Conservation (phyloP, 2,888 invertebrate genomes). For the Polydrusus cervinus region DNA sequence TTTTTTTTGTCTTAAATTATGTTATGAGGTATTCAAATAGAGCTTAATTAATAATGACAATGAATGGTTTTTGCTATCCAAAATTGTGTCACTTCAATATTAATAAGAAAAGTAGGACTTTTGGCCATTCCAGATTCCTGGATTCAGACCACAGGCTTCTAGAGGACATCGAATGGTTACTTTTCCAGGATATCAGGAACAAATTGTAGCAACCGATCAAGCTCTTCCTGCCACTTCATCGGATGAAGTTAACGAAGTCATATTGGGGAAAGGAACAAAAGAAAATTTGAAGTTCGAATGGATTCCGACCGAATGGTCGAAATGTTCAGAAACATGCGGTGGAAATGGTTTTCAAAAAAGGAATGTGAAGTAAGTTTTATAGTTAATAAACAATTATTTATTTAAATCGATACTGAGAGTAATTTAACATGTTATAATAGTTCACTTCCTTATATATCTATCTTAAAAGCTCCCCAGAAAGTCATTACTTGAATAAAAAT, state of each 20-base stretch:
- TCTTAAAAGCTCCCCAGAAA: too few species aligned
- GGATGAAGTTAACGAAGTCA: conserved; percentile 68
- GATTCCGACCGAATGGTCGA: conserved; percentile 89
- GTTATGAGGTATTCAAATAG: too few species aligned
- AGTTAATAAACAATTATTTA: not conserved
- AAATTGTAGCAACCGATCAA: conserved; percentile 48
- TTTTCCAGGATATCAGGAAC: conserved; percentile 68
- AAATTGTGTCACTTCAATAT: conserved; percentile 53
- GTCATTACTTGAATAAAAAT: too few species aligned
- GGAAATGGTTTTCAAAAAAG: conserved; percentile 83
- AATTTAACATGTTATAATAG: not conserved
- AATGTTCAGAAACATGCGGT: conserved; percentile 89
- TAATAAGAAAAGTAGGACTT: conserved; percentile 80
- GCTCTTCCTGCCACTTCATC: conserved; percentile 29
- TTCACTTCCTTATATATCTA: too few species aligned
- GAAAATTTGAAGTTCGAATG: conserved; percentile 81
- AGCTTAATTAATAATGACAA: too few species aligned
- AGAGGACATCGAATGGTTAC: conserved; percentile 81
- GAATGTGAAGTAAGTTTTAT: conserved; percentile 82
- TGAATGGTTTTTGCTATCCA: not conserved
- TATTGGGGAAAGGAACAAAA: conserved; percentile 69
- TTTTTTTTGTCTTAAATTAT: too few species aligned
- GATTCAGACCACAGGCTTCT: conserved; percentile 72
- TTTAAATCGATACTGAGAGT: not conserved
- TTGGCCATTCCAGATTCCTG: conserved; percentile 87